Evolutionary conservation across 2,797 vertebrate genomes (phyloP).

Genomic region (Ctenosaura bakeri): DNA sequence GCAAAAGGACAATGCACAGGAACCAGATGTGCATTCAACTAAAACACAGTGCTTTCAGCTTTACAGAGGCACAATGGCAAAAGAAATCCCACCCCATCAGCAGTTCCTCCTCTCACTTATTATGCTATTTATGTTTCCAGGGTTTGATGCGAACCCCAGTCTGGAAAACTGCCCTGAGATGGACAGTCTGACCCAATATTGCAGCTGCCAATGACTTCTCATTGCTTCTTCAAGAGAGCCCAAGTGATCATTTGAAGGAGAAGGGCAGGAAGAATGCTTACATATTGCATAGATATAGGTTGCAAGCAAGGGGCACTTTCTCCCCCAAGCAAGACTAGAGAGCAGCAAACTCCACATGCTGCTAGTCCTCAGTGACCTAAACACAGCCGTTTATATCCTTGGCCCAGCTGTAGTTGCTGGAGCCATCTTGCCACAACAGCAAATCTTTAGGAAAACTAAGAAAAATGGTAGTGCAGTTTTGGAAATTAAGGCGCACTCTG

Average conservation of each 20-base stretch:
- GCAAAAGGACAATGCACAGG: constrained; percentile 41
- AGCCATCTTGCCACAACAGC: too few species aligned
- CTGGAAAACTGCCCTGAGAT: neutral
- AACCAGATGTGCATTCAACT: neutral
- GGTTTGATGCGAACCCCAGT: neutral
- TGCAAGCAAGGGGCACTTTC: neutral
- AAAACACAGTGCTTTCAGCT: constrained; percentile 1
- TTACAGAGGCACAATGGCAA: neutral
- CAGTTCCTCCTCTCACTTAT: neutral
- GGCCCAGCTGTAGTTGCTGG: too few species aligned
- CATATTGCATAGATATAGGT: neutral
- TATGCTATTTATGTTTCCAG: neutral
- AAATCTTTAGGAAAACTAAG: neutral
- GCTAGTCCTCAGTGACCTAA: neutral
- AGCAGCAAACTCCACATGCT: neutral
- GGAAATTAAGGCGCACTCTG: neutral
- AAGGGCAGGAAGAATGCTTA: neutral
- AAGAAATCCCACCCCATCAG: neutral
- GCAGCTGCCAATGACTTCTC: neutral
- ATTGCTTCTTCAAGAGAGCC: neutral
- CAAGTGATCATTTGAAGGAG: accelerated
- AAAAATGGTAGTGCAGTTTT: neutral
- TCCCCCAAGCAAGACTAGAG: neutral
- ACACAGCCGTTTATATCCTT: neutral
- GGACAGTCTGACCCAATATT: neutral